A percentile compares a stretch with the other conserved stretches of the same genome.
These are phyloP conservation scores for Myanophis thanlyinensis DNA, from an alignment of 2,113 vertebrate genomes.

Conservation along the genomic window DNA sequence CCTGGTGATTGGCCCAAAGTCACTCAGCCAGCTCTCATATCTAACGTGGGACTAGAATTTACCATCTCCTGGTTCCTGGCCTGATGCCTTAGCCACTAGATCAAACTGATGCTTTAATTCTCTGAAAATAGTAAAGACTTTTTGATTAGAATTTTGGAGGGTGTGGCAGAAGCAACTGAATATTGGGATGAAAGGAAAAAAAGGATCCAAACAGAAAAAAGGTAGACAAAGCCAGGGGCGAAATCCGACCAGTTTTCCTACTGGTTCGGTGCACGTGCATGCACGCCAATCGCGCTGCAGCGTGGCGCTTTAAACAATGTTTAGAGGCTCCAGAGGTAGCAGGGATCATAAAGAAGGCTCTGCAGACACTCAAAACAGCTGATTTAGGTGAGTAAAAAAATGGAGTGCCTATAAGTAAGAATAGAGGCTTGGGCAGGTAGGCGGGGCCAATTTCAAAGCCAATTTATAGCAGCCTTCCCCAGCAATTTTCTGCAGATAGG, in stretches of 20 bases:
- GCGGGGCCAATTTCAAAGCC: too few species aligned
- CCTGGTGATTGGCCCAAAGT: not conserved
- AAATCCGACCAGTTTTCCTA: too few species aligned
- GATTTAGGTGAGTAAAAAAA: too few species aligned
- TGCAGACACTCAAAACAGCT: too few species aligned
- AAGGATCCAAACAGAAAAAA: not conserved
- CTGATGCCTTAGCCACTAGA: not conserved
- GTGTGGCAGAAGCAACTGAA: not conserved
- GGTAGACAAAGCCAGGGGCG: not conserved
- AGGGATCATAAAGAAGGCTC: too few species aligned
- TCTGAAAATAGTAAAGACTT: not conserved
- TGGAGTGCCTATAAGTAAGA: too few species aligned
- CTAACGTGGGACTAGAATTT: not conserved
- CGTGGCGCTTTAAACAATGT: too few species aligned
- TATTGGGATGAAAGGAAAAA: not conserved
- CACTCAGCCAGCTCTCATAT: not conserved
- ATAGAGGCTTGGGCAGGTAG: too few species aligned
- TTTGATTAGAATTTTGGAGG: not conserved
- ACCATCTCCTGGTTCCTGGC: not conserved
- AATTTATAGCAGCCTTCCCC: not conserved
- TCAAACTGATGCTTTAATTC: not conserved
- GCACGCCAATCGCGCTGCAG: too few species aligned
- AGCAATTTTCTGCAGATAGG: not conserved
- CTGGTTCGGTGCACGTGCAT: too few species aligned
- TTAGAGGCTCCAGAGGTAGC: too few species aligned